phyloP scores from a whole-genome alignment of 2,888 invertebrate species.

The Hyposoter dolosus region DNA sequence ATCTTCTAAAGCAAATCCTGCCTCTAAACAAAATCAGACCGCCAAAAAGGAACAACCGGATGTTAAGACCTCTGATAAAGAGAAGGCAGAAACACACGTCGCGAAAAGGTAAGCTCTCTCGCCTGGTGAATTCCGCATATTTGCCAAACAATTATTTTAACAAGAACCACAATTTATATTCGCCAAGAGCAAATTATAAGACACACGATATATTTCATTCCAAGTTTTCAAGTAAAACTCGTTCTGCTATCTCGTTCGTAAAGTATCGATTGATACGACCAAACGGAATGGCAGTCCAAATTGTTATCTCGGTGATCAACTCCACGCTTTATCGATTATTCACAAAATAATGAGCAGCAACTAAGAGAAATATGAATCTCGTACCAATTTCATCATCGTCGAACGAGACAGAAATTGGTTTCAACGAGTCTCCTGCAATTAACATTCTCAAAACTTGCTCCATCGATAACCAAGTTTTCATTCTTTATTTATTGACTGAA shows the following conservation, averaged over 20 bases:
- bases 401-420: slow-evolving; percentile 36
- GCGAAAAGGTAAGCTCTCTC: slow-evolving; percentile 82
- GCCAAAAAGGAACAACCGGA: slow-evolving; percentile 84
- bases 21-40: slow-evolving; percentile 84
- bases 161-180: slow-evolving; percentile 21
- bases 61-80: slow-evolving; percentile 84
- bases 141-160: slow-evolving; percentile 24
- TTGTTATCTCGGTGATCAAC: slow-evolving; percentile 19
- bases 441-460: slow-evolving; percentile 4
- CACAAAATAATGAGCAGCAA: slow-evolving; percentile 4
- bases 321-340: slow-evolving; percentile 25
- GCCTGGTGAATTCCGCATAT: slow-evolving; percentile 79
- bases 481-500: slow-evolving; percentile 52
- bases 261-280: slow-evolving; percentile 19
- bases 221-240: slow-evolving; percentile 47
- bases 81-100: slow-evolving; percentile 84
- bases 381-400: slow-evolving; percentile 27
- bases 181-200: slow-evolving; percentile 59
- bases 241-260: slow-evolving; percentile 47
- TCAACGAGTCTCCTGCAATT: slow-evolving; percentile 17
- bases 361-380: not conserved
- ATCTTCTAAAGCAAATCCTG: slow-evolving; percentile 84
- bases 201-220: slow-evolving; percentile 58
- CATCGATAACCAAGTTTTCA: slow-evolving; percentile 25
- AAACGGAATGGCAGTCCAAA: slow-evolving; percentile 27